phyloP scores from a whole-genome alignment of 2,113 vertebrate genomes.

The Peromyscus leucopus region DNA sequence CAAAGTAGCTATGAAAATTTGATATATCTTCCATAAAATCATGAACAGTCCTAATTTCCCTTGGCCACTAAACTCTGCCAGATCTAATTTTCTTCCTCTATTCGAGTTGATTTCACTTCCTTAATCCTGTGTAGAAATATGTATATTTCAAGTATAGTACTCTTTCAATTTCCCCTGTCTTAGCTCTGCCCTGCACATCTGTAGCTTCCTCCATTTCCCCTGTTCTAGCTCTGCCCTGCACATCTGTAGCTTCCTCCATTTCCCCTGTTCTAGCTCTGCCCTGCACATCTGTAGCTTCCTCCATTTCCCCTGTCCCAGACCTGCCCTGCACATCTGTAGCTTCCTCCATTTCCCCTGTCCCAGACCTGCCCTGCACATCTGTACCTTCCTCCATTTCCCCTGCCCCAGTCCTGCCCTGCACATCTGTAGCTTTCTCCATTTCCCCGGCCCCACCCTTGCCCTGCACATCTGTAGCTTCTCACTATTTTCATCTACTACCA shows the following conservation, averaged over 20 bases:
- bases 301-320: neutral
- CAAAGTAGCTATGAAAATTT: neutral
- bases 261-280: neutral
- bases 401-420: neutral
- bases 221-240: no score
- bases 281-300: neutral
- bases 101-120: neutral
- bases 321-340: no score
- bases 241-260: neutral
- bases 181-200: no score
- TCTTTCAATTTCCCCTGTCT: neutral
- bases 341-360: neutral
- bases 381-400: neutral
- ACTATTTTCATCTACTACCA: neutral
- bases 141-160: neutral
- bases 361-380: no score
- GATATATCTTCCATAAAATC: neutral
- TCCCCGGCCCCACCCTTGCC: accelerated
- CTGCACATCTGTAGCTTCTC: neutral
- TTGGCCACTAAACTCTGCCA: neutral
- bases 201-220: no score
- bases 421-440: no score
- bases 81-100: neutral
- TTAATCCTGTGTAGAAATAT: neutral
- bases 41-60: neutral